These are phyloP conservation scores for Orthosia gracilis DNA, from an alignment of 2,888 invertebrate genomes.

Conservation along the genomic window DNA sequence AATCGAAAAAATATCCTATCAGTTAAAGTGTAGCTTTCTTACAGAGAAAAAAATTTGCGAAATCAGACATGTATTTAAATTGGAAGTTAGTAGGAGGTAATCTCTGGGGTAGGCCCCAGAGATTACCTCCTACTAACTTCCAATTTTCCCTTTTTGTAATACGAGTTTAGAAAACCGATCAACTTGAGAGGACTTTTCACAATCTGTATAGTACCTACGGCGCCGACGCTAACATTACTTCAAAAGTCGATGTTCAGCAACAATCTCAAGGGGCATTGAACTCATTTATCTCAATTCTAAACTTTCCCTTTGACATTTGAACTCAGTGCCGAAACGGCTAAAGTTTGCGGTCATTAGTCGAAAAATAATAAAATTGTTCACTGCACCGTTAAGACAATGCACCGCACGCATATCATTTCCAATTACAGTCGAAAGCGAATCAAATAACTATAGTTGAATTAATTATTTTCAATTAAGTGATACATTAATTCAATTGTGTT, in stretches of 20 bases:
- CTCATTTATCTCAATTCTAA: constrained; percentile 9
- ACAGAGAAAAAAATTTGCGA: no score
- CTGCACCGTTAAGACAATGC: neutral
- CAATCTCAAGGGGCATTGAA: constrained; percentile 4
- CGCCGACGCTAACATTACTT: neutral
- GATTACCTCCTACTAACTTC: no score
- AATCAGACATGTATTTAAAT: no score
- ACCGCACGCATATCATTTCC: constrained; percentile 41
- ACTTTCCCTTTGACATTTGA: constrained; percentile 36
- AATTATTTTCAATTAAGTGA: constrained; percentile 18
- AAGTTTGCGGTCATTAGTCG: constrained; percentile 6
- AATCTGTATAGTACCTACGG: neutral
- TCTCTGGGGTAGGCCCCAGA: no score
- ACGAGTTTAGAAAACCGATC: neutral
- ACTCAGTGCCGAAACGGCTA: constrained; percentile 1
- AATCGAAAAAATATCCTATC: no score
- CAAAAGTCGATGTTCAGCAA: constrained; percentile 13
- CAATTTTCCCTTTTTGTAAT: no score
- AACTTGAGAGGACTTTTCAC: neutral
- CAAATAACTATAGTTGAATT: constrained; percentile 40
- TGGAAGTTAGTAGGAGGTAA: no score
- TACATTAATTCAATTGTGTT: constrained; percentile 22
- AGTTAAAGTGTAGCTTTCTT: no score
- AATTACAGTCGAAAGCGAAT: constrained; percentile 60
- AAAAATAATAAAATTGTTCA: constrained; percentile 18